Evolutionary conservation across 2,888 invertebrate species (phyloP), one percentile per base, ranked within the genome.

Genomic region (Cryptocephalus primarius): DNA sequence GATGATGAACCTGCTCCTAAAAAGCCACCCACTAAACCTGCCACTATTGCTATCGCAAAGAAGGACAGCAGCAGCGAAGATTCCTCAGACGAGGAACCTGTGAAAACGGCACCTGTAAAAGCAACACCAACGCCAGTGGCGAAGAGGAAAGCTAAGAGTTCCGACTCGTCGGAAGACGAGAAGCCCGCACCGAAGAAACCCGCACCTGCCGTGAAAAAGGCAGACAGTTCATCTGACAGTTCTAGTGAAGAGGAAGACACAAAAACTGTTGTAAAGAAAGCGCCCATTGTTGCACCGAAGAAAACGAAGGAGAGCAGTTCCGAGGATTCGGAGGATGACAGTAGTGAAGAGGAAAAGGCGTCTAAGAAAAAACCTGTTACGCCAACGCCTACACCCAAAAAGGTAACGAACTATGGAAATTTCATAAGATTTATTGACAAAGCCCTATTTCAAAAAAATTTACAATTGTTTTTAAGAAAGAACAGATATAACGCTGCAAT

Each of bases 251-350:
- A 40, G 14, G 40, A 40, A 4, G 10, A 40, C 3, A n/a, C 2
- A 4, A 13, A 12, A 10, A 14, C 14, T 12, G 4, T 8, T 4
- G 10, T 10, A 13, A n/a, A 40, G 6, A n/a, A 40, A 36, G 36
- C 12, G 33, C 8, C 8, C 2, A 8, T 34, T 14, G 12, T 34
- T 3, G 33, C 33, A 31, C 9, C 11, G 9, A 12, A 33, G 13
- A 43, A 43, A 36, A 43, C 33, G 42, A 46, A 64, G 44, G 68
- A 69, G 34, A 69, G 70, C 39, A 60, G 60, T 44, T 70, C 70
- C 34, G 67, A 67, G 48, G 70, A 70, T 9, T 66, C 61, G 32
- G 72, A 74, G 50, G 68, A 72, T 32, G 55, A 56, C 12, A 36
- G 34, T 33, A 49, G 49, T 33, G 50, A 50, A 33, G 56, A 56